A percentile compares a stretch with the other conserved stretches of the same genome.
Evolutionary conservation across 1,140 invertebrate species (phyloP).

Genomic region (Brachystomella parvula): DNA sequence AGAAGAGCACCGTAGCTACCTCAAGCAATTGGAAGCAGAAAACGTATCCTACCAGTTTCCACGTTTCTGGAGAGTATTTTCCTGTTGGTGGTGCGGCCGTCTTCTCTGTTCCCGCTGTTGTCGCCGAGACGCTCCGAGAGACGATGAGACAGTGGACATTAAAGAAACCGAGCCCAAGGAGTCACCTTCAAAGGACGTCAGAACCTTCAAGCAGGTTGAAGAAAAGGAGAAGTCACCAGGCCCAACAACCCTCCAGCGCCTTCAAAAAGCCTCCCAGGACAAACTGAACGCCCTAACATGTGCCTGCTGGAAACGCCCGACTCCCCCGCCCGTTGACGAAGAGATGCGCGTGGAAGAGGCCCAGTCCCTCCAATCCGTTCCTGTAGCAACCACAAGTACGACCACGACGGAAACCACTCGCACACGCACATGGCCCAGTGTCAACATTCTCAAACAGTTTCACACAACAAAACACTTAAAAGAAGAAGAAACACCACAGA

Average conservation of each 20-base stretch:
- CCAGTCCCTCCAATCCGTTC: neutral
- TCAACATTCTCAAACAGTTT: neutral
- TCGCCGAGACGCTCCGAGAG: too few species aligned
- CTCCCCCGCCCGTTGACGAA: neutral
- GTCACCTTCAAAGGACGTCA: neutral
- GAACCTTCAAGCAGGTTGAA: neutral
- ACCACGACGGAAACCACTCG: neutral
- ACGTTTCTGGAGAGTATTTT: neutral
- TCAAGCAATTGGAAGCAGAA: neutral
- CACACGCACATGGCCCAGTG: neutral
- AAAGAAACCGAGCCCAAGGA: neutral
- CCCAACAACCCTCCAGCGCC: neutral
- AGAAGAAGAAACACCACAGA: neutral
- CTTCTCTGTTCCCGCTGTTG: too few species aligned
- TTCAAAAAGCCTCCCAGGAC: neutral
- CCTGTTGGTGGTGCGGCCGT: neutral
- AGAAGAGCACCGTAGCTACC: neutral
- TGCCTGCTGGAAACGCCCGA: too few species aligned
- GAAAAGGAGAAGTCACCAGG: neutral
- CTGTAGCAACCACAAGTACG: neutral
- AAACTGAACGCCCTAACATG: neutral
- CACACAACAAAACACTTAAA: constrained; percentile 1
- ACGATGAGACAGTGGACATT: neutral
- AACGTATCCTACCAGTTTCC: neutral
- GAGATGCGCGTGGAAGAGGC: neutral